Base-by-base conservation (phyloP, 2,797 vertebrate species). In the Kryptopterus vitreolus region DNA sequence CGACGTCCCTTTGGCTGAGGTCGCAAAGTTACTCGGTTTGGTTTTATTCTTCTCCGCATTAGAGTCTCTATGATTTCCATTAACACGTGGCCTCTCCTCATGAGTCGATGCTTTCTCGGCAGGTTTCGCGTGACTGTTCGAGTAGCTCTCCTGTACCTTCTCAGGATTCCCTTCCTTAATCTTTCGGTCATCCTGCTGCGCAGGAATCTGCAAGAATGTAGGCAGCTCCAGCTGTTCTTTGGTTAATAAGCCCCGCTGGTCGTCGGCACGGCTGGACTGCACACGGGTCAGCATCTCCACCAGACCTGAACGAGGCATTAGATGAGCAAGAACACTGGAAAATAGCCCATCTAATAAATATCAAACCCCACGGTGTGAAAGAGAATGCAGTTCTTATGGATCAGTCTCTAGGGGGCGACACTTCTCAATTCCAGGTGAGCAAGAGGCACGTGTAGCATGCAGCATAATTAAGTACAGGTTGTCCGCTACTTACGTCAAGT, bases 221-320 rank as follows among this genome's bases (percentile, higher is more conserved):
- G 98, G 98, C 73, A 99, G 68, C 85, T 96, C 92, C 82, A 99
- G 92, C 85, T 99, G 94, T 81, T 99, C 96, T 91, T 97, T 98
- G 78, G 95, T 95, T 74, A 99, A 93, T 76, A 98, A 94, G 31
- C 98, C 98, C 77, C 98, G 94, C 90, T 99, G 98, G 92, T 99
- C 96, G 0, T 99, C 95, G 2, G 94, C 96, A 75, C 96, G 92
- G 80, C 88, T 92, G 92, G 93, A 93, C 92, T 99, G 98, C 12
- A 95, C 96, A 63, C 90, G 95, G 46, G 94, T 93, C 89, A 99
- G 91, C 90, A 98, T 90, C 83, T 99, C 98, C 85, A 99, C 93
- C 72, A 98, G 84, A 79, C 95, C 96, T 98, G 88, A 65, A 43
- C 10, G 38, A 43, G n/a, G n/a, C n/a, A n/a, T n/a, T n/a, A n/a